Conservation (phyloP, 64 coral and sea anemone species). For the Actinia tenebrosa region DNA sequence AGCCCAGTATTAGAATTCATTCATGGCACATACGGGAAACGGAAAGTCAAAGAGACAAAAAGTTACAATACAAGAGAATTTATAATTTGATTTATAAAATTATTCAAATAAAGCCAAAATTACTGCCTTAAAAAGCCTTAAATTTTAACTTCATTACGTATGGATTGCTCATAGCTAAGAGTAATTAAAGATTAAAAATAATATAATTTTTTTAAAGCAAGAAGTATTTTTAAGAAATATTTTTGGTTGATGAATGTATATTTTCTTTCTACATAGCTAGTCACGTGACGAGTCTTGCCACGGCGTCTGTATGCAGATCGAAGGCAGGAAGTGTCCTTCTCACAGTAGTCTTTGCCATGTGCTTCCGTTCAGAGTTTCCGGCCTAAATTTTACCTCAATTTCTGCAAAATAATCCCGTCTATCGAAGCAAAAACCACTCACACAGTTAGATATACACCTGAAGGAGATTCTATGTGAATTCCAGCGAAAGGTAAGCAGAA, state of each 20-base stretch:
- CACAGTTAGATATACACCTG: background rate
- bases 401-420: conserved; percentile 26
- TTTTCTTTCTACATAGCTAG: conserved; percentile 23
- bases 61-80: background rate
- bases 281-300: conserved; percentile 60
- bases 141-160: background rate
- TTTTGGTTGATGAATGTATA: background rate
- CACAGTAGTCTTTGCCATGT: conserved; percentile 65
- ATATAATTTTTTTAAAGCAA: background rate
- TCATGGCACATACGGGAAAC: conserved; percentile 50
- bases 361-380: conserved; percentile 94
- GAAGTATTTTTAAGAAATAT: background rate
- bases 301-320: conserved; percentile 66
- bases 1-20: background rate
- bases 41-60: background rate
- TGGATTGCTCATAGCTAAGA: background rate
- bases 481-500: conserved; percentile 41
- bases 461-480: conserved; percentile 26
- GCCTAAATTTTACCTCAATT: conserved; percentile 51
- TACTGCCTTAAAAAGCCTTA: background rate
- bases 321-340: conserved; percentile 82
- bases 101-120: background rate
- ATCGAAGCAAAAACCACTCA: conserved; percentile 2
- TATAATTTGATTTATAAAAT: background rate
- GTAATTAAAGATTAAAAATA: background rate